phyloP scores from a whole-genome alignment of 2,888 invertebrate genomes.

The Diaphora mendica region DNA sequence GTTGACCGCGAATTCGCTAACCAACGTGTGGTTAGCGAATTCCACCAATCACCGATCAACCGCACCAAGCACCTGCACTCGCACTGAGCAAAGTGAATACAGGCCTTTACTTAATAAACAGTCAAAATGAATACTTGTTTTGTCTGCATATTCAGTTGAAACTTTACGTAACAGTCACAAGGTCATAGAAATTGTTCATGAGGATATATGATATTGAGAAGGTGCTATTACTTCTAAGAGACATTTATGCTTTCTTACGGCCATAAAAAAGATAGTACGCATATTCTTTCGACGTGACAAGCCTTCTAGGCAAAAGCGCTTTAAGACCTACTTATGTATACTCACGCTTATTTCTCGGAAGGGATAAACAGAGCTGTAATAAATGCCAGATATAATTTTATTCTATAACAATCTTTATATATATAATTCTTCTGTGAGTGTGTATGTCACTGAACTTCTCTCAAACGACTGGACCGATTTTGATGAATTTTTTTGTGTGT shows the following conservation, averaged over 20 bases:
- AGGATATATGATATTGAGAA: conserved; percentile 8
- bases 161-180: not conserved
- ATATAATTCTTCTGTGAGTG: too few relatives aligned
- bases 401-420: too few relatives aligned
- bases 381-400: not conserved
- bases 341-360: not conserved
- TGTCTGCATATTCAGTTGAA: not conserved
- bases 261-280: not conserved
- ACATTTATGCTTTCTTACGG: not conserved
- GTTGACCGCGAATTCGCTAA: too few relatives aligned
- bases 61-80: too few relatives aligned
- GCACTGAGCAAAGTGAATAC: too few relatives aligned
- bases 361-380: not conserved
- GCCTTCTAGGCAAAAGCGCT: not conserved
- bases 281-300: not conserved
- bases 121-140: not conserved
- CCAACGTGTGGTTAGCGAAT: too few relatives aligned
- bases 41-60: too few relatives aligned
- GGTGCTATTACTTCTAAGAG: not conserved
- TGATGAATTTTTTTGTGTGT: too few relatives aligned
- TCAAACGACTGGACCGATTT: too few relatives aligned
- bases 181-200: not conserved
- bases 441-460: too few relatives aligned
- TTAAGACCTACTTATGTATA: not conserved
- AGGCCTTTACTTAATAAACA: conserved; percentile 1